Conservation (phyloP, 2,888 invertebrate species). For the Pinctada fucata region DNA sequence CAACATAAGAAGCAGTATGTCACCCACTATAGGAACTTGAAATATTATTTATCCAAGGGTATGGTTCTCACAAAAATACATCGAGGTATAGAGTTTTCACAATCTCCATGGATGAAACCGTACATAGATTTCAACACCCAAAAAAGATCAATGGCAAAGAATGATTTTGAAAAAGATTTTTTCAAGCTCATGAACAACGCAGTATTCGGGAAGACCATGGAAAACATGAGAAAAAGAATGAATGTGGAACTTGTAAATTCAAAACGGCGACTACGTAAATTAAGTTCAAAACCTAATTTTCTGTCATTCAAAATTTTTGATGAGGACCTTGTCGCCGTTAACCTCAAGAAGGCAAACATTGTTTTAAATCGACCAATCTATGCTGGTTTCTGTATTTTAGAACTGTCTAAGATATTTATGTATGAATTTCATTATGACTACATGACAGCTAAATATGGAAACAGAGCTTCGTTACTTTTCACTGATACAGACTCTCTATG, state of each 20-base stretch:
- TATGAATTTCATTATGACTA: slow-evolving; percentile 5
- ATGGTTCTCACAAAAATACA: not conserved
- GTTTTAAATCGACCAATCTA: slow-evolving; percentile 13
- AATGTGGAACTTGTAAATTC: not conserved
- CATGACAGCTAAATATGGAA: slow-evolving; percentile 22
- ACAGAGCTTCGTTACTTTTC: slow-evolving; percentile 10
- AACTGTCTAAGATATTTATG: slow-evolving; percentile 11
- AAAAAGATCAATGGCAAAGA: not conserved
- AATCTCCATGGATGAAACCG: slow-evolving; percentile 1
- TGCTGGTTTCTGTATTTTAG: slow-evolving; percentile 14
- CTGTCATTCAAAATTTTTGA: slow-evolving; percentile 28
- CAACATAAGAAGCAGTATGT: too few relatives aligned
- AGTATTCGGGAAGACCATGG: too few relatives aligned
- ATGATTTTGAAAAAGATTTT: not conserved
- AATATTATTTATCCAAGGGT: slow-evolving; percentile 2
- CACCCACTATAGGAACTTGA: not conserved
- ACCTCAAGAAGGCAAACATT: too few relatives aligned
- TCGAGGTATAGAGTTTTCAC: not conserved
- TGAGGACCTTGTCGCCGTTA: slow-evolving; percentile 9
- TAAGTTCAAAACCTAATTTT: slow-evolving; percentile 20
- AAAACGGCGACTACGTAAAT: slow-evolving; percentile 13
- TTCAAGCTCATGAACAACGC: too few relatives aligned
- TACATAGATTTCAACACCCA: slow-evolving; percentile 5
- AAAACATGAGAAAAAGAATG: slow-evolving; percentile 16
- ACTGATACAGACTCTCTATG: slow-evolving; percentile 28